Evolutionary conservation across 2,888 invertebrate species (phyloP).

Genomic region (Hylaea fasciaria): DNA sequence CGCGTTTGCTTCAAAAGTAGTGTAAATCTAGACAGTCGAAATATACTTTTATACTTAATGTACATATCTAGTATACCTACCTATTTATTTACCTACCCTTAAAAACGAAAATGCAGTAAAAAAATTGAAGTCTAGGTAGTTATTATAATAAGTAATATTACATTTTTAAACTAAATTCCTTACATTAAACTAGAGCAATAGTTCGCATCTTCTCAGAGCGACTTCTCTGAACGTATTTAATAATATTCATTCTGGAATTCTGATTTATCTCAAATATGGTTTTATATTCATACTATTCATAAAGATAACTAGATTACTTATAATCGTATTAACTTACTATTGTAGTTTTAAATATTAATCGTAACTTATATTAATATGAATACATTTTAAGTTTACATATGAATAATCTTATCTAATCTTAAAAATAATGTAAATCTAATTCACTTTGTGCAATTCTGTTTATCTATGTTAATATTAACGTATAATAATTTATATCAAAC

Average conservation of each 20-base stretch:
- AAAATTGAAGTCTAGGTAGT: constrained; percentile 49
- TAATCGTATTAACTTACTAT: too few relatives aligned
- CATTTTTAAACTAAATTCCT: neutral
- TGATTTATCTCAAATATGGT: too few relatives aligned
- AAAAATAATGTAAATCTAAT: constrained; percentile 22
- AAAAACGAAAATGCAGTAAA: constrained; percentile 76
- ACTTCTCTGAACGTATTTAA: too few relatives aligned
- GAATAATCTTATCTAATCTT: neutral
- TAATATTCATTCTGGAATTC: too few relatives aligned
- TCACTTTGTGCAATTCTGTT: constrained; percentile 74
- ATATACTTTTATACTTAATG: constrained; percentile 12
- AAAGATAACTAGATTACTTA: too few relatives aligned
- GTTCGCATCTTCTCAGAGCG: neutral
- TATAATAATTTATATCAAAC: constrained; percentile 47
- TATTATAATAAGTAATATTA: neutral
- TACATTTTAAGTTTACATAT: too few relatives aligned
- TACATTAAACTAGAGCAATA: neutral
- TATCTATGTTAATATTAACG: constrained; percentile 1
- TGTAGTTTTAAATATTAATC: too few relatives aligned
- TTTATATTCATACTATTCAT: too few relatives aligned
- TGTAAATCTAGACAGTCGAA: constrained; percentile 13
- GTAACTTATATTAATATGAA: too few relatives aligned
- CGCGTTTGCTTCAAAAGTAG: constrained; percentile 74
- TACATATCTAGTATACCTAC: neutral
- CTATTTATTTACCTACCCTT: constrained; percentile 14